Base-by-base conservation (phyloP, 2,888 invertebrate species). In the Catotricha subobsoleta region DNA sequence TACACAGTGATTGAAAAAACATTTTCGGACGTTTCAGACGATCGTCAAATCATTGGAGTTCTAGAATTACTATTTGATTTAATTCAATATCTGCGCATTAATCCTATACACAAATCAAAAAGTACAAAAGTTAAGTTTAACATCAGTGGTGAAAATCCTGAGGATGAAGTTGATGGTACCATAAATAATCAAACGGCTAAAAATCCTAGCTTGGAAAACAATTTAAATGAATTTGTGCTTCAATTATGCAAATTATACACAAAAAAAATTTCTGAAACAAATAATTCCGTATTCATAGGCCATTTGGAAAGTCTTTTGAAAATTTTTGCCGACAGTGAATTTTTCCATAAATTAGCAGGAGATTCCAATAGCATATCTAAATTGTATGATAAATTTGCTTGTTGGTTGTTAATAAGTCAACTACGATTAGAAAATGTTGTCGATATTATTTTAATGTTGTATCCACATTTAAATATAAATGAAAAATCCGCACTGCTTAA, bases 371-470 rank as follows among this genome's bases (percentile, higher is more conserved):
- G 27, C 31, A 46, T 58, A 4, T 49, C 51, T 3, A 52, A 51
- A 1, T 51, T 58, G 0, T 46, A 60, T 12, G 49, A 53, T 21
- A 48, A 46, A 21, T 45, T 57, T 13, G 36, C 58, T 10, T 45
- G 40, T 3, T 74, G 76, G 72, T 56, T 77, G 39, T 48, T 58
- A 1, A 60, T 62, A 1, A 25, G 51, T 38, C 54, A 62, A 1
- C 67, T 69, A 48, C 60, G 68, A 16, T 66, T 68, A 29, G 67
- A 67, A 46, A 54, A 67, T 25, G 59, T 76, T 2, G 61, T 78
- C 2, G 72, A 76, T 50, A 59, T 81, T 10, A 60, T 74, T 36
- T 80, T 82, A 54, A 62, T 71, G 43, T 52, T 77, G 38, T 52
- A 76, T 44, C 62, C 63, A 25, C 68, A 72, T 47, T 54, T 78